Conservation (phyloP, 2,113 vertebrate species). For the Suricata suricatta region DNA sequence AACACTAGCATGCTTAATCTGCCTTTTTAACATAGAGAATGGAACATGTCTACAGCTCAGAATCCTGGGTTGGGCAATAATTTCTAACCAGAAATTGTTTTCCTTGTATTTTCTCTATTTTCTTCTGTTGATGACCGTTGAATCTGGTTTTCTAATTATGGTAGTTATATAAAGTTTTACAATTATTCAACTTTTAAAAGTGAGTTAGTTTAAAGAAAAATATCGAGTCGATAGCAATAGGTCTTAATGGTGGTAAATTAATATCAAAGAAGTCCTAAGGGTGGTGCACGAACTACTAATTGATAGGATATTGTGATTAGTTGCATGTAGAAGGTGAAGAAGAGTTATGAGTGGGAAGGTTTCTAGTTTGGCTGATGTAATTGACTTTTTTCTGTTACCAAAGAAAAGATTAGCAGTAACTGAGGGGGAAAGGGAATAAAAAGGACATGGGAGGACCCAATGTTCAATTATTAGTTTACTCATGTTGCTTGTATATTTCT, state of each 20-base stretch:
- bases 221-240: neutral
- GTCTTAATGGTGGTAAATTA: neutral
- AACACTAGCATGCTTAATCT: neutral
- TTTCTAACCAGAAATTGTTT: neutral
- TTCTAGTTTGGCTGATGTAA: neutral
- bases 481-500: neutral
- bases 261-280: neutral
- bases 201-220: conserved; percentile 3
- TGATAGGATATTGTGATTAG: neutral
- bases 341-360: neutral
- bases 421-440: neutral
- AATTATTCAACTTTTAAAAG: neutral
- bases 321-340: neutral
- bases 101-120: neutral
- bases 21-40: neutral
- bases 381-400: neutral
- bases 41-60: neutral
- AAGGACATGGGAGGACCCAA: neutral
- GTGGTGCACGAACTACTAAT: neutral
- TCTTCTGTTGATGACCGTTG: neutral
- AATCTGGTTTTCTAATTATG: conserved; percentile 2
- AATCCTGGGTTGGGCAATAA: neutral
- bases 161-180: neutral
- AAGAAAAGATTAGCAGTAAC: neutral
- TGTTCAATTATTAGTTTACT: neutral